A percentile compares a stretch with the other conserved stretches of the same genome.
Conservation (phyloP, 2,113 vertebrate species). For the Brachionichthys hirsutus region DNA sequence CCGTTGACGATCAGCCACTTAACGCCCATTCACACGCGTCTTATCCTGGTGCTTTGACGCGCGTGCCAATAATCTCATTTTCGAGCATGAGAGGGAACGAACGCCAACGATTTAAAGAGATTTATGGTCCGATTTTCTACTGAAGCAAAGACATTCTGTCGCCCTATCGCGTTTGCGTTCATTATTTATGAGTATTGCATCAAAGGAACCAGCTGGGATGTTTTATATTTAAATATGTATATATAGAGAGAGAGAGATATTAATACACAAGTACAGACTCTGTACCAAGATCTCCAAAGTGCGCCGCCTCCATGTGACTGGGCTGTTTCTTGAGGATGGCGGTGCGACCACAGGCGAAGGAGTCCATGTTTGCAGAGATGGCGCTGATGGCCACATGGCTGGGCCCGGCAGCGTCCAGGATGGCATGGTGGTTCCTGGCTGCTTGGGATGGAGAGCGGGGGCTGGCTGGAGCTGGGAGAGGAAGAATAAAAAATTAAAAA, state of each 20-base stretch:
- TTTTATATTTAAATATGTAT: background rate
- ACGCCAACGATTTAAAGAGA: too few relatives aligned
- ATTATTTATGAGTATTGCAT: too few relatives aligned
- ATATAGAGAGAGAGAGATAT: too few relatives aligned
- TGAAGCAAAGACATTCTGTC: too few relatives aligned
- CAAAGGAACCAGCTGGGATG: too few relatives aligned
- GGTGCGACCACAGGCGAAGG: constrained; percentile 92
- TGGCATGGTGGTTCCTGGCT: constrained; percentile 89
- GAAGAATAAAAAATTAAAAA: background rate
- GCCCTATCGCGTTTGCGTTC: too few relatives aligned
- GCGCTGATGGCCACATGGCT: constrained; percentile 97
- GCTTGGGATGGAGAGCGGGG: constrained; percentile 85
- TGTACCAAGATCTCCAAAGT: constrained; percentile 96
- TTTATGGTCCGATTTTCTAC: too few relatives aligned
- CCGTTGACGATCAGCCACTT: background rate
- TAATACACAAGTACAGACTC: constrained; percentile 4
- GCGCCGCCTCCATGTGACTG: constrained; percentile 95
- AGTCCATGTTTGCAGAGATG: constrained; percentile 99
- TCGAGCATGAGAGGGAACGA: constrained; percentile 1
- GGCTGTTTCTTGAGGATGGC: constrained; percentile 97
- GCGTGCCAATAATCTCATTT: constrained; percentile 1
- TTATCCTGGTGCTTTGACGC: background rate
- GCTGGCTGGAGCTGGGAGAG: constrained; percentile 56
- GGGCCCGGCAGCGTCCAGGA: constrained; percentile 93
- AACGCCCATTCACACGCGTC: background rate